Evolutionary conservation across 1,140 invertebrate species (phyloP), one percentile per base, ranked within the genome.

Genomic region (Stegodyphus mimosarum): DNA sequence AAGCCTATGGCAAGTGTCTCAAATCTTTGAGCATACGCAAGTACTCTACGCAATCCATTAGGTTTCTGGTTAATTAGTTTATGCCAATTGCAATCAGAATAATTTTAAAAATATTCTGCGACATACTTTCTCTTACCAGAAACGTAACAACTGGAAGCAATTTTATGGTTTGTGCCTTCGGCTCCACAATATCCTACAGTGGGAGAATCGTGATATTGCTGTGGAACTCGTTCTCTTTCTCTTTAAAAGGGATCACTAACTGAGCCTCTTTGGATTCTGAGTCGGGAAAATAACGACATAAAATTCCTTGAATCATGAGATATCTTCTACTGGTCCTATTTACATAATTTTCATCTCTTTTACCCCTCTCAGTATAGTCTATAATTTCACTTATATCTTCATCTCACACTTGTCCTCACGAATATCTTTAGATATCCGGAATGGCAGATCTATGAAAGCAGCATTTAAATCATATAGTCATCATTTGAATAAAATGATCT

Each of bases 81-180:
- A 49, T 73, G 64, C 7, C 71, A n/a, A 15, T 50, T 60, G 49
- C 52, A 81, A 1, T 81, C 69, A 3, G 0, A 17, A 1, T 60
- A 83, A n/a, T 17, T 69, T 73, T 66, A 52, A 9, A 86, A 70
- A 81, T 86, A 86, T 6, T 86, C 77, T 13, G 69, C 13, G 18
- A 86, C 50, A 18, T 50, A 79, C 60, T 81, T 80, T 63, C 48
- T 10, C 75, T 81, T 79, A 7, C 69, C 70, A 13, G 55, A 5
- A 10, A 55, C 81, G 67, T 63, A 86, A 51, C 71, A 81, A 9
- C 76, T 6, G 2, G 6, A n/a, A 11, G 7, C n/a, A 52, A 83
- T 60, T 15, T 11, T 15, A 7, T 67, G 9, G 5, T 52, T 73
- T n/a, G 69, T 86, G 9, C 48, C 53, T 55, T 75, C 69, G 17